A percentile compares a stretch with the other conserved stretches of the same genome.
Evolutionary conservation across 2,797 vertebrate species (phyloP).

Genomic region (Spea hammondii): DNA sequence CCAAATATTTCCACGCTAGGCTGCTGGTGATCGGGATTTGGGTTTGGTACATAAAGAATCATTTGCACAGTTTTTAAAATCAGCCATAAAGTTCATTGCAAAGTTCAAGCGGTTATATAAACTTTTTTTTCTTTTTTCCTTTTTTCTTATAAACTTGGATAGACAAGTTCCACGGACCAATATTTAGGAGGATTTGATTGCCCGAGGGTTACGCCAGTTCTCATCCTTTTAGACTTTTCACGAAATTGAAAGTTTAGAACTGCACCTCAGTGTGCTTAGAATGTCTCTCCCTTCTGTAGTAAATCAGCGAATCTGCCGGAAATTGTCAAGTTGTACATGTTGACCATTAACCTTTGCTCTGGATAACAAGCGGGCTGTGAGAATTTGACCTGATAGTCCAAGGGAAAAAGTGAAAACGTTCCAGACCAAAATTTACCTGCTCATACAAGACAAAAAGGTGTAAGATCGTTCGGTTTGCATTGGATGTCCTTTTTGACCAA

Average conservation of each 20-base stretch:
- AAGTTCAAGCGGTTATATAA: constrained; percentile 52
- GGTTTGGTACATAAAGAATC: constrained; percentile 48
- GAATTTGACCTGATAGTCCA: constrained; percentile 5
- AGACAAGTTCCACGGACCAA: constrained; percentile 46
- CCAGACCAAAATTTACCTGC: not conserved
- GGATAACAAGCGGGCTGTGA: not conserved
- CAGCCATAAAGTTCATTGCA: constrained; percentile 34
- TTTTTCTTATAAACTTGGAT: constrained; percentile 53
- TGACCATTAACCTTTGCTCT: not conserved
- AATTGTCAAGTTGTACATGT: not conserved
- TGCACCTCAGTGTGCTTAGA: constrained; percentile 53
- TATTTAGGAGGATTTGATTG: constrained; percentile 53
- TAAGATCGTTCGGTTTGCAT: constrained; percentile 3
- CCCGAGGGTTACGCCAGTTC: constrained; percentile 52
- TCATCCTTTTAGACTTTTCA: constrained; percentile 37
- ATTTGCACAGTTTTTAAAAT: constrained; percentile 34
- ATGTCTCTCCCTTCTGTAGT: constrained; percentile 53
- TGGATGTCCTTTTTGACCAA: constrained; percentile 1
- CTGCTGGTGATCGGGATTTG: constrained; percentile 54
- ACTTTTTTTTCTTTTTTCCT: constrained; percentile 43
- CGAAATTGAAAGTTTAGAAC: constrained; percentile 52
- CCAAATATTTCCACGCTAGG: constrained; percentile 32
- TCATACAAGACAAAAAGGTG: constrained; percentile 1
- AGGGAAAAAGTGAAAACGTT: constrained; percentile 2
- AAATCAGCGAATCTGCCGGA: constrained; percentile 10